phyloP scores from a whole-genome alignment of 2,113 vertebrate species.

The Passer montanus region DNA sequence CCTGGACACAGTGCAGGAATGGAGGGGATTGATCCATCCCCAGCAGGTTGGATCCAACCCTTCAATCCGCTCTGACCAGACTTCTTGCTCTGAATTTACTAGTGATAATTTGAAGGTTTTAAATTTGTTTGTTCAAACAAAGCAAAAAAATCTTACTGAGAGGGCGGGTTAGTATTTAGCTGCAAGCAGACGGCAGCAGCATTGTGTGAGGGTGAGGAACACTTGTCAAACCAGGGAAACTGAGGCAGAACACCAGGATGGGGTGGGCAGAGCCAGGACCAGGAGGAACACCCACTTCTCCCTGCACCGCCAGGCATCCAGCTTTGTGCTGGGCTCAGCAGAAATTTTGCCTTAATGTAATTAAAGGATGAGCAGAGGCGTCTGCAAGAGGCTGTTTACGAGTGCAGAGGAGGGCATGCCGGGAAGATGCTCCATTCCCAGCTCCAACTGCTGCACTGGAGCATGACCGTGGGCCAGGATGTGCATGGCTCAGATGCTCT shows the following conservation, averaged over 20 bases:
- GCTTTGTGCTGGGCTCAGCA: conserved; percentile 32
- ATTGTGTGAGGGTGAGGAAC: neutral
- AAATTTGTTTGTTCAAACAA: neutral
- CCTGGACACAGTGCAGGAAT: neutral
- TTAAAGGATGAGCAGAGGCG: conserved; percentile 29
- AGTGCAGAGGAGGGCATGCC: neutral
- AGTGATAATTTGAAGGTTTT: neutral
- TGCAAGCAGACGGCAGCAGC: neutral
- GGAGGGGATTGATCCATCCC: neutral
- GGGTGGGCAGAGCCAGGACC: neutral
- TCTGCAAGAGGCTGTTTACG: neutral
- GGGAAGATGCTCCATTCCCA: neutral
- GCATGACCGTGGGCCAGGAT: neutral
- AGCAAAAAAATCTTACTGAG: neutral
- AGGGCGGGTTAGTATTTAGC: neutral
- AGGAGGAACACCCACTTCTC: neutral
- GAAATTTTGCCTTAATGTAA: conserved; percentile 22
- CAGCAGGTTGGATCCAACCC: neutral
- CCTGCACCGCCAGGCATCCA: rapidly evolving
- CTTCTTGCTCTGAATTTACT: neutral
- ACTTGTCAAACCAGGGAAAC: neutral
- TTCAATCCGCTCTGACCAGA: neutral
- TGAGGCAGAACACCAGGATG: neutral
- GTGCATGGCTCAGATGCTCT: neutral
- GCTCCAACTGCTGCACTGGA: neutral